Conservation (phyloP, 2,113 vertebrate species). For the Delphinapterus leucas region DNA sequence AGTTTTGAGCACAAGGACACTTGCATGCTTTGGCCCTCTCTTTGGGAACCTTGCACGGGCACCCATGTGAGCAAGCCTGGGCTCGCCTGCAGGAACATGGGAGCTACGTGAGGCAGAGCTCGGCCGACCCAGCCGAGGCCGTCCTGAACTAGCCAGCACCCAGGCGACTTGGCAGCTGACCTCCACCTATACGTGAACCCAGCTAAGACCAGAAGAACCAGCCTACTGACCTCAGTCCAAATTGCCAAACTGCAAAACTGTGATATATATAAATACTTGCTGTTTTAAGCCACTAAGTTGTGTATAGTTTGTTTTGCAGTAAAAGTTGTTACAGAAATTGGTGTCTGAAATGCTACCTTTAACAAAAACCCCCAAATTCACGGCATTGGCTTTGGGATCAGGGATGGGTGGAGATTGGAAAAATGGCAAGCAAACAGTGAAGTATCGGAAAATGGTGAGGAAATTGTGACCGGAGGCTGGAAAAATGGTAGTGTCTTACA, state of each 20-base stretch:
- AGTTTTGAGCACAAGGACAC: neutral
- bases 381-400: neutral
- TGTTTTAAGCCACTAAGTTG: neutral
- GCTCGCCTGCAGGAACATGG: neutral
- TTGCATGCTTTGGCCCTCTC: neutral
- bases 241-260: neutral
- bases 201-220: neutral
- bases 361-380: neutral
- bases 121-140: neutral
- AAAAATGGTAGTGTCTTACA: neutral
- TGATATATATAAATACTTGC: neutral
- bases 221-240: neutral
- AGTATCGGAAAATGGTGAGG: neutral
- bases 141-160: neutral
- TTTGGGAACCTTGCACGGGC: neutral
- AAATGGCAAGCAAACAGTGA: conserved; percentile 14
- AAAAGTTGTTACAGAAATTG: neutral
- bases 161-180: neutral
- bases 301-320: neutral
- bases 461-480: neutral
- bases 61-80: neutral
- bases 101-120: neutral
- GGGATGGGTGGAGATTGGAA: neutral
- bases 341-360: neutral
- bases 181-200: neutral